Evolutionary conservation across 37 sponge, comb jelly and placozoan genomes (phyloP), one percentile per base, ranked within the genome.

Genomic region (Agelas oroides): DNA sequence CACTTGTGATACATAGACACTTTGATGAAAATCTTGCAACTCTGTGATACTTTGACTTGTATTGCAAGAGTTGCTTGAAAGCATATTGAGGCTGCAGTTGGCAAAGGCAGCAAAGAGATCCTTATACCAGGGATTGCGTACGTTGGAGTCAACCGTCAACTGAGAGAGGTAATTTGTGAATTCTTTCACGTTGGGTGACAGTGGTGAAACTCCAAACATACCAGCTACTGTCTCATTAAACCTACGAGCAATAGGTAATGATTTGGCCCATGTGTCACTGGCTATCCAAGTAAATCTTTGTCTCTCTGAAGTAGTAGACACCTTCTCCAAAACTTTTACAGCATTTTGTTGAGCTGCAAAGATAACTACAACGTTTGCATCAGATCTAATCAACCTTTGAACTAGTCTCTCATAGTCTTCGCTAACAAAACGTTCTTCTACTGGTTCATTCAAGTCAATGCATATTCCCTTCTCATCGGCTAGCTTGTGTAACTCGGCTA

Each of bases 281-380:
- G 86, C 94, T 52, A 94, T 90, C 79, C 79, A 93, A 53, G 83
- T 74, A 41, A 93, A 80, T 21, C 46, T 28, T 13, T 54, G 37
- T 18, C 12, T 19, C 62, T 23, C 40, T 37, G 13, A 23, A 2
- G 46, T 62, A 11, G 28, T 64, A 27, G 38, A 3, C 6, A 71
- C 58, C 2, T 33, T 18, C 31, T 11, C 14, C 20, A 80, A 28
- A 18, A 81, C 20, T 16, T 24, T 24, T 20, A 13, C 23, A 20
- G 63, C 70, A 34, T 54, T 0, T 2, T 19, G 13, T 41, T 65
- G 36, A 73, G 73, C 59, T 53, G 66, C 53, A 54, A 64, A 87
- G 1, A 87, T 20, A 1, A 87, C 65, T 0, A 87, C 80, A 0
- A 87, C 80, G n/a, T 71, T 79, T 19, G 80, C 71, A 5, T 21